Percentiles rank a stretch among this genome's conserved stretches.
These are phyloP conservation scores for Apamea monoglypha DNA, from an alignment of 2,888 invertebrate genomes.

Conservation along the genomic window DNA sequence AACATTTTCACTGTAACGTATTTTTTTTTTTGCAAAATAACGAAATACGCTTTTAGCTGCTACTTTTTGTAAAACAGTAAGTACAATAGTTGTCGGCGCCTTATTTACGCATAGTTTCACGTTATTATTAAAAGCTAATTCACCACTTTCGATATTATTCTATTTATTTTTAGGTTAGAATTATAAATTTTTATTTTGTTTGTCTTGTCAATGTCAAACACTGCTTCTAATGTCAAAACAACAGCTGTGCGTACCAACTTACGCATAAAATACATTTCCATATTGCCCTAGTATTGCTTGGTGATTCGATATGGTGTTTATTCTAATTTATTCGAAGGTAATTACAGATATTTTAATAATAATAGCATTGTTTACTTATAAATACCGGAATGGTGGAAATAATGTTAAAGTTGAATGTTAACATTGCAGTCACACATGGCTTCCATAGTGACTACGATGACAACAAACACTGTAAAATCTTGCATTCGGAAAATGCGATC, in stretches of 20 bases:
- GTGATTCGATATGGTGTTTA: background rate
- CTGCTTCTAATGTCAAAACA: conserved; percentile 4
- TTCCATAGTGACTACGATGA: conserved; percentile 57
- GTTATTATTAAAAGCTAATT: background rate
- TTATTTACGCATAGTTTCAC: background rate
- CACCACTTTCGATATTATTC: background rate
- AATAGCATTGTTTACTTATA: background rate
- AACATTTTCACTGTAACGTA: conserved; percentile 67
- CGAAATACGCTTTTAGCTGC: background rate
- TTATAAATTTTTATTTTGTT: conserved; percentile 34
- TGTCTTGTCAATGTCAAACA: conserved; percentile 28
- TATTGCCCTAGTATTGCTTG: too few species aligned
- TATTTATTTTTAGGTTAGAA: conserved; percentile 34
- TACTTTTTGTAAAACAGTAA: background rate
- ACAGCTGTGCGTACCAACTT: background rate
- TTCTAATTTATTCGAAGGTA: background rate
- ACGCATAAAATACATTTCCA: background rate
- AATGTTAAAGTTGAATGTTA: background rate
- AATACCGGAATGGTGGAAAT: background rate
- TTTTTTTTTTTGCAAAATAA: background rate
- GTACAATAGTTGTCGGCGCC: background rate
- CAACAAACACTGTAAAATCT: conserved; percentile 56
- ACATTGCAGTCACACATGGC: conserved; percentile 3
- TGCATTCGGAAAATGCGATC: background rate
- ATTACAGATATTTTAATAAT: background rate